Conservation (phyloP, 2,797 vertebrate species). For the Clamator glandarius region DNA sequence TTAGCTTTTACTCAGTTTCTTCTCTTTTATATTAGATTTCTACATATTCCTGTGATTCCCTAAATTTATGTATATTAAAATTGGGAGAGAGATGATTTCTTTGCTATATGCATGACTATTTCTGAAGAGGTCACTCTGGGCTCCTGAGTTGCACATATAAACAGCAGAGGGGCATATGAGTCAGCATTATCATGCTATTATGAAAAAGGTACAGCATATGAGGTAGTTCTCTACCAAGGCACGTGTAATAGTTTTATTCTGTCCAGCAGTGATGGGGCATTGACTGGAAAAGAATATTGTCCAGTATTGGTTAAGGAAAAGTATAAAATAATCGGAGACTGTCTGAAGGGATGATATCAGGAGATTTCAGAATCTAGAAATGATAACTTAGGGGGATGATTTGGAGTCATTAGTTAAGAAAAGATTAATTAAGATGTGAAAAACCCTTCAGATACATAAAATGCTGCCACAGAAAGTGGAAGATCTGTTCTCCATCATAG, state of each 20-base stretch:
- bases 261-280: neutral
- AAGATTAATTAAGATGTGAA: neutral
- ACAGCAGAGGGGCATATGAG: neutral
- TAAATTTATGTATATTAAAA: neutral
- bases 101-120: neutral
- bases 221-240: neutral
- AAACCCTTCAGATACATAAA: neutral
- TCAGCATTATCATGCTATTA: neutral
- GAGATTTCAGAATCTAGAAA: neutral
- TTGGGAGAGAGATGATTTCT: neutral
- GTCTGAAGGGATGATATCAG: neutral
- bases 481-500: neutral
- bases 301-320: neutral
- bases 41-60: neutral
- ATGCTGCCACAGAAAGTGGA: neutral
- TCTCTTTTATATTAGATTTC: neutral
- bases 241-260: neutral
- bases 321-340: neutral
- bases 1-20: neutral
- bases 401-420: neutral
- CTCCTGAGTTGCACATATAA: neutral
- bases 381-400: neutral
- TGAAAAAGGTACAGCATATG: accelerated
- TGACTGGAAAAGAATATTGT: neutral
- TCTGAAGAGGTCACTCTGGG: neutral